Evolutionary conservation across 1,140 invertebrate genomes (phyloP), one percentile per base, ranked within the genome.

Genomic region (Bombus sibiricus): DNA sequence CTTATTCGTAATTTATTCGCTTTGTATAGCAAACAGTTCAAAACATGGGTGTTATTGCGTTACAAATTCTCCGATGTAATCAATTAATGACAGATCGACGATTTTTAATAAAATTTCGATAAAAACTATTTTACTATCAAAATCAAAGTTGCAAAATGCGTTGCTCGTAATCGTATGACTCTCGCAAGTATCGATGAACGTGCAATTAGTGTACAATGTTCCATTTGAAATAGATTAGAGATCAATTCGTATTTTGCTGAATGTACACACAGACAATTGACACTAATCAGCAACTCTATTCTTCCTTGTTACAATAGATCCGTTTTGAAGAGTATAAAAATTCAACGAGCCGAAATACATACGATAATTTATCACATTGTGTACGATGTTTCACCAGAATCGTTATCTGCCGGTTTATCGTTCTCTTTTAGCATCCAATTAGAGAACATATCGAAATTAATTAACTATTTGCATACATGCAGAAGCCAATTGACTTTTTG

Each of bases 11-110:
- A 53, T 53, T 53, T 22, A 53, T 53, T 53, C 47, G 18, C 18
- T 8, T 53, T 3, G 18, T 2, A 0, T 0, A 0, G 5, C 18
- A 8, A 22, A 22, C 18, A 2, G 5, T 53, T 53, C 18, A 2
- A 53, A 8, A 2, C 18, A 53, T 8, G 47, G 1, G 18, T 22
- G 18, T 22, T 53, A 6, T 22, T 22, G 8, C 18, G 47, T 53
- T 53, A 22, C 18, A 8, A 53, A 53, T 53, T 22, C 18, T 53
- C 18, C 47, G 18, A 53, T 53, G 18, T 0, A 2, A 53, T 53
- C 47, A 0, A 53, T 22, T 2, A 22, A 22, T 0, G 5, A 18
- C 5, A 2, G 0, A 53, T 53, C 1, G 47, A 22, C 6, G 0
- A 22, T 22, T 53, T 6, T 6, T 22, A 6, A 22, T 53, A 0